Evolutionary conservation across 2,113 vertebrate species (phyloP).

Genomic region (Copsychus sechellarum): DNA sequence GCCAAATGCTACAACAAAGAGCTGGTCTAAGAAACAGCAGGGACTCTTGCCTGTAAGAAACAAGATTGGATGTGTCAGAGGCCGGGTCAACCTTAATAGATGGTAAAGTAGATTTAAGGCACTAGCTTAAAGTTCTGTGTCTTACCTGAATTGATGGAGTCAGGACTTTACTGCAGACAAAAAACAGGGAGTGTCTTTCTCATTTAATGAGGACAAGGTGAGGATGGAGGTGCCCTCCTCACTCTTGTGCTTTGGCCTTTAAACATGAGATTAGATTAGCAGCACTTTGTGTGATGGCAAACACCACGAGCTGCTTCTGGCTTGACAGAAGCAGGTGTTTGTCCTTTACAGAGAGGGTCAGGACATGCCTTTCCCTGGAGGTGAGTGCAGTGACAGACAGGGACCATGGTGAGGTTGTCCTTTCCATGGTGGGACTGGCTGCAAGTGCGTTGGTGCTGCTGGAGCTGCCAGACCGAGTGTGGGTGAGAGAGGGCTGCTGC

Average conservation of each 20-base stretch:
- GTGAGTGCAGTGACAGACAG: neutral
- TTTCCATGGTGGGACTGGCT: neutral
- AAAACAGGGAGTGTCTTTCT: neutral
- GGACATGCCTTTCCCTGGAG: neutral
- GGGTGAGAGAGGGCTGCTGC: neutral
- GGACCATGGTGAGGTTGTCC: neutral
- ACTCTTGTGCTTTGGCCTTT: neutral
- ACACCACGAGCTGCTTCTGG: accelerated
- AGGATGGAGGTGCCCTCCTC: neutral
- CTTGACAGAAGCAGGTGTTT: neutral
- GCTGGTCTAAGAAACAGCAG: neutral
- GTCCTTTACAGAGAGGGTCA: neutral
- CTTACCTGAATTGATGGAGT: neutral
- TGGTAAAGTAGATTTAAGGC: neutral
- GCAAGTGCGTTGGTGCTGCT: accelerated
- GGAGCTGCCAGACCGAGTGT: too few relatives aligned
- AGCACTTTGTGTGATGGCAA: neutral
- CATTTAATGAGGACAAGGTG: neutral
- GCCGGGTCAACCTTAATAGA: too few relatives aligned
- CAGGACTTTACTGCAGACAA: neutral
- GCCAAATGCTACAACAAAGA: accelerated
- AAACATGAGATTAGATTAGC: neutral
- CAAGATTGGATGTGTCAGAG: neutral
- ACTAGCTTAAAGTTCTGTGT: neutral
- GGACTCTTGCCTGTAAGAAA: neutral